phyloP scores from a whole-genome alignment of 2,797 vertebrate genomes.

The Acanthornis magna region DNA sequence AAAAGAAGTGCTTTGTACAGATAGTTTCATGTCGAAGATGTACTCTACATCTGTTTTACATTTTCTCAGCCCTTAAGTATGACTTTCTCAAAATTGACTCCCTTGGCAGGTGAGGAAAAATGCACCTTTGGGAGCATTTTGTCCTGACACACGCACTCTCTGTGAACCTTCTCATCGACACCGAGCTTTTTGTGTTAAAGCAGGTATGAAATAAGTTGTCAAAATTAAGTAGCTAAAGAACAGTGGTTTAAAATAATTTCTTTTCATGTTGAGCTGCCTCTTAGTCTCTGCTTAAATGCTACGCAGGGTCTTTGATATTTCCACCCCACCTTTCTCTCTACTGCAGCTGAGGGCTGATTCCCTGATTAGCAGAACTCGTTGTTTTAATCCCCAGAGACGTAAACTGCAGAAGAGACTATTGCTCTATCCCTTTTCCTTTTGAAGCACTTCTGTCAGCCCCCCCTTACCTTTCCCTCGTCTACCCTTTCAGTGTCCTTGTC shows the following conservation, averaged over 20 bases:
- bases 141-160: not conserved
- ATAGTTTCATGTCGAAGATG: not conserved
- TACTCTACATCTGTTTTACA: not conserved
- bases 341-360: conserved; percentile 23
- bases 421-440: not conserved
- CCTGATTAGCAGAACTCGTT: not conserved
- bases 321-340: not conserved
- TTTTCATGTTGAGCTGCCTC: not conserved
- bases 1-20: not conserved
- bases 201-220: conserved; percentile 29
- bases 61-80: not conserved
- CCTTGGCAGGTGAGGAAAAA: not conserved
- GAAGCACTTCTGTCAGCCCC: not conserved
- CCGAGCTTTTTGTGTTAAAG: conserved; percentile 16
- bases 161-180: not conserved
- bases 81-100: not conserved
- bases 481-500: not conserved
- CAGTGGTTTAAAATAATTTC: conserved; percentile 22
- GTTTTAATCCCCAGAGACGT: not conserved
- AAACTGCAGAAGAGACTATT: not conserved
- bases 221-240: conserved; percentile 7
- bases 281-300: not conserved
- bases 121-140: not conserved
- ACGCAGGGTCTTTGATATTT: not conserved
- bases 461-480: not conserved